Evolutionary conservation across 37 sponge, comb jelly and placozoan genomes (phyloP).

Genomic region (Petrosia ficiformis): DNA sequence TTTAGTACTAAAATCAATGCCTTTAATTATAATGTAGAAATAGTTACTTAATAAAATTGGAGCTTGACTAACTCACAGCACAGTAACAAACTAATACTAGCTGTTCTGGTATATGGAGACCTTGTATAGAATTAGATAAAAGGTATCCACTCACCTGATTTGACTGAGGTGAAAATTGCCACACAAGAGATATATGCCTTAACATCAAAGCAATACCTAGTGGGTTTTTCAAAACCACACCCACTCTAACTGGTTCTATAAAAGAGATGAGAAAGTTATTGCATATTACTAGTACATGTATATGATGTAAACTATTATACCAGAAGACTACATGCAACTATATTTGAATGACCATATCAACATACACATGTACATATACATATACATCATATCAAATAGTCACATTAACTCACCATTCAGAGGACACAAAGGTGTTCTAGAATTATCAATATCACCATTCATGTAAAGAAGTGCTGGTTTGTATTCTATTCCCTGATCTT

Average conservation of each 20-base stretch:
- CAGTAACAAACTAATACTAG: too few relatives aligned
- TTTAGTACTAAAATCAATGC: too few relatives aligned
- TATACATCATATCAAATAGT: constrained; percentile 22
- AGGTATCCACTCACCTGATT: too few relatives aligned
- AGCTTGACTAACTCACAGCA: too few relatives aligned
- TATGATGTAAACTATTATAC: too few relatives aligned
- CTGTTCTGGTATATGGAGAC: too few relatives aligned
- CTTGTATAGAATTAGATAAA: too few relatives aligned
- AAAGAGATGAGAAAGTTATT: not conserved
- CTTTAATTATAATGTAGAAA: too few relatives aligned
- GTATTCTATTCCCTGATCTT: not conserved
- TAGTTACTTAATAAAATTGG: too few relatives aligned
- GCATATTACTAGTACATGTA: not conserved
- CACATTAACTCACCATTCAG: constrained; percentile 36
- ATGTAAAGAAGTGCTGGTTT: constrained; percentile 34
- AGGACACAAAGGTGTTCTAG: constrained; percentile 33
- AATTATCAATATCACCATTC: constrained; percentile 43
- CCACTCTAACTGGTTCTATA: constrained; percentile 60
- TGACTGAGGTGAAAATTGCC: constrained; percentile 13
- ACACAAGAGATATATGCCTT: constrained; percentile 27
- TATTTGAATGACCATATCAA: too few relatives aligned
- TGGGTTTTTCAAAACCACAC: constrained; percentile 59
- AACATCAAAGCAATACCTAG: constrained; percentile 35
- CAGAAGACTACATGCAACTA: too few relatives aligned
- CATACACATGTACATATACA: constrained; percentile 16